phyloP scores from a whole-genome alignment of 1,140 invertebrate genomes.

The Nylanderia fulva region DNA sequence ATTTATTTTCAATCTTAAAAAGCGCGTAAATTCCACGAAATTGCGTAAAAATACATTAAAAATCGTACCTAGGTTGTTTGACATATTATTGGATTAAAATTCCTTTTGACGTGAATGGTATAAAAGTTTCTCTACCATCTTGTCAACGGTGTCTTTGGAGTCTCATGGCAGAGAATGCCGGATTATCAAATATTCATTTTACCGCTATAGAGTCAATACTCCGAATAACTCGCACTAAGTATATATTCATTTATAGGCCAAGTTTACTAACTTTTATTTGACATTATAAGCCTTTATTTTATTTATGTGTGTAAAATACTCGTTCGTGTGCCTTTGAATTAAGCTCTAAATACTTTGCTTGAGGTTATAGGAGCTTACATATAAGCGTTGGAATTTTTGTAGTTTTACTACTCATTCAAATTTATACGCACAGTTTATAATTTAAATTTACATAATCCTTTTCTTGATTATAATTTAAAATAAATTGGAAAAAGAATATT shows the following conservation, averaged over 20 bases:
- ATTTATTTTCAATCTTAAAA: not conserved
- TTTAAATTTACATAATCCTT: not conserved
- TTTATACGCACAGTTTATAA: not conserved
- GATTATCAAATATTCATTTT: conserved; percentile 32
- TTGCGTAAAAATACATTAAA: not conserved
- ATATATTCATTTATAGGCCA: not conserved
- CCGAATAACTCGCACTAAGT: not conserved
- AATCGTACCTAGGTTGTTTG: not conserved
- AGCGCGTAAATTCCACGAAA: not conserved
- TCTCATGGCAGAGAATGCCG: not conserved
- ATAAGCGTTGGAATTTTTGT: not conserved
- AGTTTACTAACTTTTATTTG: conserved; percentile 7
- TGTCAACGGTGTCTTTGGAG: conserved; percentile 6
- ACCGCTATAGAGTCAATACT: conserved; percentile 38
- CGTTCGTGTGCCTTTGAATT: not conserved
- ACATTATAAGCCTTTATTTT: not conserved
- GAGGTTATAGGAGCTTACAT: not conserved
- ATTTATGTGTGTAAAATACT: not conserved
- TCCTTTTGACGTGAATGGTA: not conserved
- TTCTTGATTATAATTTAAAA: conserved; percentile 5
- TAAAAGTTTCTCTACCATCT: not conserved
- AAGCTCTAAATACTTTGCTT: not conserved
- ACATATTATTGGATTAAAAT: not conserved
- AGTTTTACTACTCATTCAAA: not conserved
- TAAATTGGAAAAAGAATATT: not conserved